Base-by-base conservation (phyloP, 2,888 invertebrate species). In the Halictus ligatus region DNA sequence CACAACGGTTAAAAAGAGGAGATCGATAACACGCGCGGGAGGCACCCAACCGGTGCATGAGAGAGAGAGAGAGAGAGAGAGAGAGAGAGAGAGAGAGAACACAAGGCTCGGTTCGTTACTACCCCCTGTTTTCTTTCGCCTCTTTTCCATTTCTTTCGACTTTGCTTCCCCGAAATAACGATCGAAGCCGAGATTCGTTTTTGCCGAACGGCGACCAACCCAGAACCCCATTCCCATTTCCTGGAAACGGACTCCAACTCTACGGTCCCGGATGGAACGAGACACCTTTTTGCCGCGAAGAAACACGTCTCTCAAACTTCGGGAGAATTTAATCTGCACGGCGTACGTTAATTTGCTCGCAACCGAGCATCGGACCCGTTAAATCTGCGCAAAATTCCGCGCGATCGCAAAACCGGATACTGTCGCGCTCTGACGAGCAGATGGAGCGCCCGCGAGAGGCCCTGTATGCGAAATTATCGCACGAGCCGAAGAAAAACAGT, bases 371-470 rank as follows among this genome's bases (percentile, higher is more conserved):
- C 92, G 89, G 84, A 91, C 50, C 67, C 35, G 80, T 81, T 90
- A 89, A 92, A 92, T 90, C 91, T 89, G 10, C 64, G 83, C 79
- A 83, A 86, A 90, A 88, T 87, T 69, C 86, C 80, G 74, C 72
- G 64, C 77, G 85, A 77, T 76, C 58, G 75, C 64, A 73, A 80
- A 82, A 83, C 48, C 71, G 84, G 86, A 81, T 85, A 89, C 87
- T 78, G 73, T 87, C 85, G 75, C 54, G 69, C 54, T 64, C 18
- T 46, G 72, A 48, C 43, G 74, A 46, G 60, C 54, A 67, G 76
- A 72, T 67, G 60, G 48, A 48, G 78, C 43, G 75, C 72, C 54
- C 73, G 84, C 67, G 18, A n/a, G 54, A n/a, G 29, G 18, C 67
- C 67, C 8, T 18, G 78, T 78, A 89, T 75, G 81, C 85, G 87